A percentile compares a stretch with the other conserved stretches of the same genome.
These are phyloP conservation scores for Enteromius afrohamiltoni DNA, from an alignment of 2,797 vertebrate genomes.

Conservation along the genomic window DNA sequence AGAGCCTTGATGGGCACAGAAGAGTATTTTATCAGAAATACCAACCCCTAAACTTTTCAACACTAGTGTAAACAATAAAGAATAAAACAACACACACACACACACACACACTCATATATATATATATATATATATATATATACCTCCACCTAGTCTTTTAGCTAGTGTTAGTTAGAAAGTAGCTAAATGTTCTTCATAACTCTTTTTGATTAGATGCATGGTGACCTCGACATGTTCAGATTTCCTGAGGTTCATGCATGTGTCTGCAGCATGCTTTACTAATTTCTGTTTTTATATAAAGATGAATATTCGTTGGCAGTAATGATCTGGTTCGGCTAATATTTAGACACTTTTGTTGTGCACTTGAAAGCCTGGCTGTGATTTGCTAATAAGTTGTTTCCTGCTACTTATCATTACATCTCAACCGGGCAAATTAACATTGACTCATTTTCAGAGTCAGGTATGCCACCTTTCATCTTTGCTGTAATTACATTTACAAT, in stretches of 20 bases:
- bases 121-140: no score
- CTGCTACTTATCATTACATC: slow-evolving; percentile 11
- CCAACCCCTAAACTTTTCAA: background rate
- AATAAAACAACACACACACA: no score
- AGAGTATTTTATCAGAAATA: no score
- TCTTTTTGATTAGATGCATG: no score
- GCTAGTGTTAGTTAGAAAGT: no score
- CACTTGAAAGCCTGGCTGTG: slow-evolving; percentile 8
- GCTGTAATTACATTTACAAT: slow-evolving; percentile 49
- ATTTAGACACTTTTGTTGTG: background rate
- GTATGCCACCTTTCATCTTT: slow-evolving; percentile 40
- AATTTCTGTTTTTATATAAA: background rate
- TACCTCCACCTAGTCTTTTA: no score
- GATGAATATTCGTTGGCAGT: background rate
- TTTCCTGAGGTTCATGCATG: no score
- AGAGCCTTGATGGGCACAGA: background rate
- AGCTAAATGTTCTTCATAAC: no score
- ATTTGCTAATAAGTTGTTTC: slow-evolving; percentile 29
- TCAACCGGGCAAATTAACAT: slow-evolving; percentile 1
- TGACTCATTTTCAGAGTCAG: slow-evolving; percentile 10
- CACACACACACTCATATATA: no score
- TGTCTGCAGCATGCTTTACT: background rate
- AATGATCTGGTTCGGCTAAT: background rate
- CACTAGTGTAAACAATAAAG: background rate
- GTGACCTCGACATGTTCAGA: no score